Base-by-base conservation (phyloP, 1,140 invertebrate species). In the Triops longicaudatus region DNA sequence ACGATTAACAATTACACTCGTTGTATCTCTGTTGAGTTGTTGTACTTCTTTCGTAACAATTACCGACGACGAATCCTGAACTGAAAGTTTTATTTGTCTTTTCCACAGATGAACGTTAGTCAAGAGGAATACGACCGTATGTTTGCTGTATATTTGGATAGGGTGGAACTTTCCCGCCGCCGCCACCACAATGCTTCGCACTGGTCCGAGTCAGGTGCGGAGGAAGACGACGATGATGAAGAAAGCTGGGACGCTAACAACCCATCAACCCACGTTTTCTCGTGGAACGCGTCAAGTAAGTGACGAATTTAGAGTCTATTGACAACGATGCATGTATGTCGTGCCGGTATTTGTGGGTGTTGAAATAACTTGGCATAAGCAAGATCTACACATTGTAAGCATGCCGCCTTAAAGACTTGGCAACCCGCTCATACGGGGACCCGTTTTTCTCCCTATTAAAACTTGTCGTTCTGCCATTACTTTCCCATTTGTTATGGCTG, bases 71-170 rank as follows among this genome's bases (percentile, higher is more conserved):
- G 26, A 28, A 17, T 73, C 73, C 73, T 42, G 27, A n/a, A 75
- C 43, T 37, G 14, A 26, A 74, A 75, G 26, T 11, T 75, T 75
- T 72, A 5, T 73, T 75, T 73, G 12, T 14, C 44, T 63, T 63
- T 0, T 2, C 2, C 2, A 3, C 82, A 86, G 85, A 85, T 85
- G 77, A 86, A 86, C 81, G 82, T 86, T 80, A 86, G 85, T 81
- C 84, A 85, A 80, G 80, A 81, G 26, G 85, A 86, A 80, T 86
- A 86, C 82, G 84, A 85, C 78, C 83, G 84, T 80, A 85, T 85
- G 77, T 85, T 85, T 82, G 81, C 81, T 80, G 85, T 85, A 82
- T 86, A 86, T 82, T 83, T 86, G 81, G 83, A 81, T 76, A 83
- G 83, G 81, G 80, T 86, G 78, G 80, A 81, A 73, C 71, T 31